Conservation (phyloP, 2,797 vertebrate species). For the Brachymystax lenok region DNA sequence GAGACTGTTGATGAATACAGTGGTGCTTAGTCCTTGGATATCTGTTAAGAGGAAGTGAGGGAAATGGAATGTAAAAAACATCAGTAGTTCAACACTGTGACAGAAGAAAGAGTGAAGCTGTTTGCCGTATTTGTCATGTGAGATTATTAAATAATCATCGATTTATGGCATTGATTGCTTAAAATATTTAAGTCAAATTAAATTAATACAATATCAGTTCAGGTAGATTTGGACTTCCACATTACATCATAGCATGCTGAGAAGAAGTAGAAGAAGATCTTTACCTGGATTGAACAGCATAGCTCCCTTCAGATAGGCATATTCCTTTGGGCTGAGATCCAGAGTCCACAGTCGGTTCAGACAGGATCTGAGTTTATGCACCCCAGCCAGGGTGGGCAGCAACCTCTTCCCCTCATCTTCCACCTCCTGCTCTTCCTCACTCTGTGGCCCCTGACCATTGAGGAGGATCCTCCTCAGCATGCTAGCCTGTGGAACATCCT, state of each 20-base stretch:
- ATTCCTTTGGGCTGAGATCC: slow-evolving; percentile 83
- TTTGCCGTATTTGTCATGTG: not conserved
- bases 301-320: slow-evolving; percentile 83
- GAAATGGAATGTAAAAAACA: not conserved
- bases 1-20: slow-evolving; percentile 75
- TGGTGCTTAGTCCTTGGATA: slow-evolving; percentile 76
- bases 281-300: slow-evolving; percentile 87
- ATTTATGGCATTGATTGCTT: not conserved
- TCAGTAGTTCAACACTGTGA: not conserved
- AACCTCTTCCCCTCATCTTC: slow-evolving; percentile 7
- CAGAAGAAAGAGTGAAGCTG: not conserved
- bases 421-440: slow-evolving; percentile 5
- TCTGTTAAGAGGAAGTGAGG: slow-evolving; percentile 62
- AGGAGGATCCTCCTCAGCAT: slow-evolving; percentile 79
- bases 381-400: slow-evolving; percentile 52
- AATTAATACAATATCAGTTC: not conserved
- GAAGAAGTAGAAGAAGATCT: slow-evolving; percentile 3
- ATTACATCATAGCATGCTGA: not conserved
- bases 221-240: too few relatives aligned
- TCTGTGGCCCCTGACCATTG: slow-evolving; percentile 54
- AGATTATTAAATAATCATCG: not conserved
- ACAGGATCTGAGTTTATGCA: slow-evolving; percentile 77
- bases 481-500: slow-evolving; percentile 71
- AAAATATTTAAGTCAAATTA: not conserved
- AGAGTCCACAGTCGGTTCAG: slow-evolving; percentile 81